Evolutionary conservation across 2,797 vertebrate species (phyloP), one percentile per base, ranked within the genome.

Genomic region (Pseudopleuronectes americanus): DNA sequence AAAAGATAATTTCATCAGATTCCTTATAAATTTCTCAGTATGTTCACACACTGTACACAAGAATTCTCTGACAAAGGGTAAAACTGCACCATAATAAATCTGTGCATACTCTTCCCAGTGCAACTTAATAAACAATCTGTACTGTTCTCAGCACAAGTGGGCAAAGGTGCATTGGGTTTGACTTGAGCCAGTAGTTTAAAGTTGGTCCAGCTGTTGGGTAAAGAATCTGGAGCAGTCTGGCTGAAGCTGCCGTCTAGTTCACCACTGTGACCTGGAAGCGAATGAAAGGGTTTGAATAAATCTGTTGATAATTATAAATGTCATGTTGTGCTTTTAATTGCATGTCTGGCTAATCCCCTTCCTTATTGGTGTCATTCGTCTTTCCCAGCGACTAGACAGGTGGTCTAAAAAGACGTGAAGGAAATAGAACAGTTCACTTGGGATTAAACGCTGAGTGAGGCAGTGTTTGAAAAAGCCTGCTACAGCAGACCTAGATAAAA

Each of bases 391-490:
- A 77, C 49, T 74, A 73, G 49, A 81, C 75, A 87, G 81, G 71
- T 85, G 73, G 68, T 68, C 74, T 72, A 67, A 80, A 84, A 76
- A 75, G 48, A 77, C 22, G 47, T 56, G 66, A 85, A 59, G 63
- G 77, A 92, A 88, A 87, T 89, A 80, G 88, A 90, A 57, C 90
- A 87, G 84, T 68, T 87, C 91, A 88, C 87, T 78, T 77, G 89
- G 89, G 88, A 92, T 80, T 90, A 57, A 86, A 84, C 66, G 80
- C 81, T 80, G 83, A 90, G 78, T 70, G 88, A 89, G 74, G 68
- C 86, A 51, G 72, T 68, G 80, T 88, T 88, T 56, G 67, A 84
- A 86, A 84, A 84, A 81, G 59, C 69, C 51, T 77, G 51, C 22
- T 58, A 24, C 12, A 38, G 36, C 62, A 89, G 85, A 51, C 79